Evolutionary conservation across 2,888 invertebrate species (phyloP).

Genomic region (Perizoma flavofasciatum): DNA sequence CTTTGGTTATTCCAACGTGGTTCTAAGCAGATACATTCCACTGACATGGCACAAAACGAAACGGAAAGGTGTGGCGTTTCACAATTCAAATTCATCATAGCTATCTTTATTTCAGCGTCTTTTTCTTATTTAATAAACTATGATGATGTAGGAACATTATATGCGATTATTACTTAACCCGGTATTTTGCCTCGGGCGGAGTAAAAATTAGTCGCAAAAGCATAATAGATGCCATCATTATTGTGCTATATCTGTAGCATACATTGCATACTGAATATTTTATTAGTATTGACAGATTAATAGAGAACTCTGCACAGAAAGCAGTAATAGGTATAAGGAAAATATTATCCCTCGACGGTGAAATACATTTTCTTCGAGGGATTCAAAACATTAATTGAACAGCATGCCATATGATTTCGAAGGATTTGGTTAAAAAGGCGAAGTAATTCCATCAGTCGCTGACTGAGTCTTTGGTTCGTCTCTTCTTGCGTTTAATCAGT

Average conservation of each 20-base stretch:
- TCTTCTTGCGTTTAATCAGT: no score
- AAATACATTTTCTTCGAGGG: neutral
- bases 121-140: neutral
- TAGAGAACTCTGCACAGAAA: neutral
- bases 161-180: constrained; percentile 27
- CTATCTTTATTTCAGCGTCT: no score
- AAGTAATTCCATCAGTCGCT: no score
- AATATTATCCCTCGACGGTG: neutral
- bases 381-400: no score
- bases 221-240: constrained; percentile 32
- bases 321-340: neutral
- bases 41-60: neutral
- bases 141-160: constrained; percentile 13
- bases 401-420: no score
- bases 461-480: no score
- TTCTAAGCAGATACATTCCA: neutral
- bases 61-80: no score
- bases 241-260: constrained; percentile 25
- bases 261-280: constrained; percentile 24
- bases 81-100: no score
- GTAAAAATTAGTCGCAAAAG: constrained; percentile 36
- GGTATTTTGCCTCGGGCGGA: constrained; percentile 28
- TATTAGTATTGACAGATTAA: constrained; percentile 15
- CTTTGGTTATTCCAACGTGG: neutral
- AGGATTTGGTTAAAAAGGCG: no score